phyloP scores from a whole-genome alignment of 64 coral and sea anemone genomes.

The Montipora efflorescens region DNA sequence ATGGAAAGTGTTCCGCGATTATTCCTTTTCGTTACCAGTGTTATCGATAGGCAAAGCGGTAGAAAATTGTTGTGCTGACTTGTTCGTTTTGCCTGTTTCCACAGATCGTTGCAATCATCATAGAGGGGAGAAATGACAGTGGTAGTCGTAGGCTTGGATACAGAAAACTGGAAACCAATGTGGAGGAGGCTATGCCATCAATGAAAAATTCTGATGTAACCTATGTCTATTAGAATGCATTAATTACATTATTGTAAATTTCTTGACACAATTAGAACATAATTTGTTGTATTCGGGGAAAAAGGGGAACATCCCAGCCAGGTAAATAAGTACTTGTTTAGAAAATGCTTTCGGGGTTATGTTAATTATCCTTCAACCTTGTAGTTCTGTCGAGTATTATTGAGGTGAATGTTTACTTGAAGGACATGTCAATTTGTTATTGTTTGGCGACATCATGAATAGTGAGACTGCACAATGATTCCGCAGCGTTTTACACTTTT shows the following conservation, averaged over 20 bases:
- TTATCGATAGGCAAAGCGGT: too few relatives aligned
- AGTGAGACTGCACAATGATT: too few relatives aligned
- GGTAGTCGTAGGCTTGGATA: conserved; percentile 41
- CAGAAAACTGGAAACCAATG: conserved; percentile 88
- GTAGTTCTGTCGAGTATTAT: too few relatives aligned
- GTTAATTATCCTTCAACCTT: too few relatives aligned
- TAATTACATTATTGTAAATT: not conserved
- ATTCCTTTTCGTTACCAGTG: too few relatives aligned
- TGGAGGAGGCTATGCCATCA: conserved; percentile 91
- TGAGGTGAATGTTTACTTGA: too few relatives aligned
- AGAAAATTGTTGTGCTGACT: not conserved
- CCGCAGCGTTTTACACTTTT: too few relatives aligned
- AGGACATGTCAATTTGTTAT: too few relatives aligned
- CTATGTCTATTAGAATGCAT: conserved; percentile 67
- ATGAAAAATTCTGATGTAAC: conserved; percentile 83
- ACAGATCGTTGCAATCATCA: conserved; percentile 87
- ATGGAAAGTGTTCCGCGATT: too few relatives aligned
- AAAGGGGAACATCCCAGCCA: not conserved
- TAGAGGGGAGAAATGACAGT: conserved; percentile 69
- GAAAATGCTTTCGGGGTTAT: not conserved
- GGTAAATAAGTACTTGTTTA: not conserved
- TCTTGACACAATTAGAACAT: not conserved
- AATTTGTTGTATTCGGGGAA: not conserved
- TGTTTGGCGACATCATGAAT: too few relatives aligned
- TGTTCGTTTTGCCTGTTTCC: not conserved